phyloP scores from a whole-genome alignment of 92 coral and sea anemone species.

The Porites divaricata region DNA sequence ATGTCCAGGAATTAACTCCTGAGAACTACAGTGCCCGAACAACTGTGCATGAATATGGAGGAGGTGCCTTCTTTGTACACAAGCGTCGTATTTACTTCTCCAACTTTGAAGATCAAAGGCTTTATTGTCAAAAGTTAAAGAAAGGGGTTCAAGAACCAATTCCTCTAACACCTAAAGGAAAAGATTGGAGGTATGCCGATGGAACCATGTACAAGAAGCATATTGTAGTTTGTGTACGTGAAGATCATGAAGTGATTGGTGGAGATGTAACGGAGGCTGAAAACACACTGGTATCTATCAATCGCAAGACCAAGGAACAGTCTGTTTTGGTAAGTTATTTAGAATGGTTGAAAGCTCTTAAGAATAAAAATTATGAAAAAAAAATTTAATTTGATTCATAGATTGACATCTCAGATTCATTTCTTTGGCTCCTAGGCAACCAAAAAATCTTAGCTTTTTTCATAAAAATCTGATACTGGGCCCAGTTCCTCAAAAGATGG shows the following conservation, averaged over 20 bases:
- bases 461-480: too few relatives aligned
- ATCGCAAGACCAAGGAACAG: constrained; percentile 81
- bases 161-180: constrained; percentile 80
- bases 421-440: too few relatives aligned
- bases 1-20: constrained; percentile 70
- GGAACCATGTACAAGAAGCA: constrained; percentile 56
- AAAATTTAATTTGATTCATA: too few relatives aligned
- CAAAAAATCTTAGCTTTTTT: too few relatives aligned
- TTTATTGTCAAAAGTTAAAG: constrained; percentile 79
- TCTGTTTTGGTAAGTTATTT: constrained; percentile 77
- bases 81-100: constrained; percentile 88
- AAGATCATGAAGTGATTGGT: constrained; percentile 85
- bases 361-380: too few relatives aligned
- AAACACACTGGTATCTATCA: constrained; percentile 84
- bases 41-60: constrained; percentile 95
- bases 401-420: too few relatives aligned
- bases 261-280: constrained; percentile 77
- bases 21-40: constrained; percentile 85
- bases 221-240: constrained; percentile 87
- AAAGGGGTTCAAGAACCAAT: constrained; percentile 29
- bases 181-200: constrained; percentile 95
- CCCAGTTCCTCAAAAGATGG: too few relatives aligned
- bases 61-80: constrained; percentile 91
- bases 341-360: too few relatives aligned
- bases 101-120: constrained; percentile 88